Percentiles rank a stretch among this genome's conserved stretches.
phyloP scores from a whole-genome alignment of 2,113 vertebrate species.

The Paedocypris sp. region DNA sequence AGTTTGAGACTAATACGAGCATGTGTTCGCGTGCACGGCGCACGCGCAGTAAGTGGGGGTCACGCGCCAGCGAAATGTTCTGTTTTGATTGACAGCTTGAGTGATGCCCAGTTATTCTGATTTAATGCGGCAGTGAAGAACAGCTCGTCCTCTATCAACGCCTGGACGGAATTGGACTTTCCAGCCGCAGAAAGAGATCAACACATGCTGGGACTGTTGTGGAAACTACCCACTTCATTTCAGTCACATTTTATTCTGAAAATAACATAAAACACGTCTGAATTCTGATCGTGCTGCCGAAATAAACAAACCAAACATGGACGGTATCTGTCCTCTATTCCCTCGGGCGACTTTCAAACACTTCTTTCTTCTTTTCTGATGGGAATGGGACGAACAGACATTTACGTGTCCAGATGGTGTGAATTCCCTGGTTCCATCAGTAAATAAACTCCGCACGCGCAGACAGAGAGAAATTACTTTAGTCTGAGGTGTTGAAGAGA shows the following conservation, averaged over 20 bases:
- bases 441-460: slow-evolving; percentile 6
- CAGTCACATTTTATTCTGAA: too few species aligned
- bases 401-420: slow-evolving; percentile 29
- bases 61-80: slow-evolving; percentile 40
- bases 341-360: slow-evolving; percentile 11
- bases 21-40: slow-evolving; percentile 46
- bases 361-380: slow-evolving; percentile 20
- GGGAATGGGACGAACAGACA: slow-evolving; percentile 17
- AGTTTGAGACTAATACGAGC: background rate
- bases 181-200: too few species aligned
- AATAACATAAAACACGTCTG: too few species aligned
- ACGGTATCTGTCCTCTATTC: slow-evolving; percentile 37
- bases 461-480: slow-evolving; percentile 16
- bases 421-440: slow-evolving; percentile 4
- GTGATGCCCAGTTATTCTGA: slow-evolving; percentile 41
- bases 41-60: slow-evolving; percentile 43
- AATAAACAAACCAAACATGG: too few species aligned
- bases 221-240: too few species aligned
- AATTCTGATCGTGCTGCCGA: too few species aligned
- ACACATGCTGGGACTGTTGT: too few species aligned
- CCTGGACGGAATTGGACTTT: too few species aligned
- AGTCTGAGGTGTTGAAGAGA: slow-evolving; percentile 20
- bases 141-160: background rate
- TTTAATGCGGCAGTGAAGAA: background rate
- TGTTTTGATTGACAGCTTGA: slow-evolving; percentile 29